Evolutionary conservation across 2,888 invertebrate species (phyloP), one percentile per base, ranked within the genome.

Genomic region (Melangyna quadrimaculata): DNA sequence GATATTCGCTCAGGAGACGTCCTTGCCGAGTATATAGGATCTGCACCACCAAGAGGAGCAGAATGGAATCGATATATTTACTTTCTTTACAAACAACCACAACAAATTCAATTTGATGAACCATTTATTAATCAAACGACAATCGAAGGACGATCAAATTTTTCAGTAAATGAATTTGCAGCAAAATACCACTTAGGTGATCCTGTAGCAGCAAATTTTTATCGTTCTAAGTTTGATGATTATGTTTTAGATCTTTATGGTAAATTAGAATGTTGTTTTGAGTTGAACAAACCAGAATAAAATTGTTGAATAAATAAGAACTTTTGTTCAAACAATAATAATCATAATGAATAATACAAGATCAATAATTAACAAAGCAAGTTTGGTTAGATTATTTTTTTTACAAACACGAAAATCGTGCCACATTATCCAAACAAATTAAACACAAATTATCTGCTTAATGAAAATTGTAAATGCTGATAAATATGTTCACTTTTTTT

Each of bases 21-120:
- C 22, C 35, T 59, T 19, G 7, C 14, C 1, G 59, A 35, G 22
- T 59, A 59, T 37, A 10, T 59, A 6, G 22, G 22, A 9, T 6
- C 35, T 32, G 17, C 27, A 19, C 35, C 59, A 37, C 59, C 59
- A 19, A 59, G 14, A 37, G 35, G 59, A 96, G 96, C 88, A 95
- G 98, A 72, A 91, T 93, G 45, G 94, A 96, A 12, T 98, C 97
- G 0, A 95, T 93, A 87, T 95, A 4, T 59, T 7, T 59, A 5
- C 12, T 8, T 37, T 1, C 6, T 45, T 4, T 59, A 22, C 22
- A 59, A 59, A n/a, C 59, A 59, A 22, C 29, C 17, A 17, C 6
- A 14, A 8, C 10, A 17, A 22, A 19, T 59, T 37, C 3, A 59
- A 12, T 59, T 37, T 10, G 59, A 59, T 7, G 59, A 57, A 57